Conservation (phyloP, 2,113 vertebrate species). For the Vanacampus margaritifer region DNA sequence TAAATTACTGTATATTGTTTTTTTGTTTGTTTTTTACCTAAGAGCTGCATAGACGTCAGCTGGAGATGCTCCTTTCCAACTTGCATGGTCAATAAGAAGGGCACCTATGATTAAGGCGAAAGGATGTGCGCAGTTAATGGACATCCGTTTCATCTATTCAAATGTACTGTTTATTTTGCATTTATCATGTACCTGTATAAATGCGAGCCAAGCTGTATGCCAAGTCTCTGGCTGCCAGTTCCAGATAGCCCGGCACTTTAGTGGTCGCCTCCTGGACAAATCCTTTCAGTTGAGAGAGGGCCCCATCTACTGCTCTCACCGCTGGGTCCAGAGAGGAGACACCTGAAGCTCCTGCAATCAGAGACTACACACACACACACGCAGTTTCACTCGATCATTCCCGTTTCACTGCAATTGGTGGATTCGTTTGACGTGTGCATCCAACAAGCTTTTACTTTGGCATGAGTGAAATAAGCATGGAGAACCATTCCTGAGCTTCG, state of each 20-base stretch:
- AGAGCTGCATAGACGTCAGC: slow-evolving; percentile 62
- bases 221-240: slow-evolving; percentile 79
- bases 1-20: background rate
- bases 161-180: background rate
- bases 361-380: slow-evolving; percentile 53
- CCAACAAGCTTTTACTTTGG: slow-evolving; percentile 64
- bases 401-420: background rate
- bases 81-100: slow-evolving; percentile 75
- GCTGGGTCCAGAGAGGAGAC: slow-evolving; percentile 42
- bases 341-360: slow-evolving; percentile 51
- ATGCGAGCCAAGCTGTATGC: slow-evolving; percentile 76
- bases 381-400: background rate
- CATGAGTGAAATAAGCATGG: slow-evolving; percentile 64
- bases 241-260: slow-evolving; percentile 49
- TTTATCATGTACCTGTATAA: slow-evolving; percentile 65
- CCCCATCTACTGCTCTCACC: slow-evolving; percentile 15
- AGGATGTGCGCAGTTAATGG: background rate
- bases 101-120: slow-evolving; percentile 66
- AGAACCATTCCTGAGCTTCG: slow-evolving; percentile 73
- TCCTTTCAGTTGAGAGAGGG: slow-evolving; percentile 52
- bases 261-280: slow-evolving; percentile 50
- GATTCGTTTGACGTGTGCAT: slow-evolving; percentile 5
- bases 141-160: background rate
- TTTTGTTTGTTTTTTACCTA: slow-evolving; percentile 52
- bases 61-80: slow-evolving; percentile 60